These are phyloP conservation scores for Saturnia pavonia DNA, from an alignment of 2,888 invertebrate genomes.

Conservation along the genomic window DNA sequence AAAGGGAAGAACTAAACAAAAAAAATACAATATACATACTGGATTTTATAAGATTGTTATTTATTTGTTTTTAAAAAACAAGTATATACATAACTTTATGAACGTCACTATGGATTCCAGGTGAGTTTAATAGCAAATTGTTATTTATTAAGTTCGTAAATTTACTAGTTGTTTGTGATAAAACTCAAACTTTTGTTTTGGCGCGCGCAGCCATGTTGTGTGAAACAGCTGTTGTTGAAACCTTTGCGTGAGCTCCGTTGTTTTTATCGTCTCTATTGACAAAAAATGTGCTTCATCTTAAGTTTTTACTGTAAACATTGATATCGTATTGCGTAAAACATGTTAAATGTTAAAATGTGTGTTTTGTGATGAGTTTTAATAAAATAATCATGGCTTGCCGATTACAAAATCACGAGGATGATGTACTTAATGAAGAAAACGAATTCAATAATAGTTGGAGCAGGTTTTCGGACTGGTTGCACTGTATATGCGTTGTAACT, in stretches of 20 bases:
- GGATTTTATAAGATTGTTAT: neutral
- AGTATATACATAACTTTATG: neutral
- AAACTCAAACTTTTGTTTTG: conserved; percentile 58
- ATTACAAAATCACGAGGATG: conserved; percentile 62
- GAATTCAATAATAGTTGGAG: conserved; percentile 83
- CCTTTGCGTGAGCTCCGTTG: conserved; percentile 55
- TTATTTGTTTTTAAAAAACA: neutral
- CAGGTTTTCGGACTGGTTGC: conserved; percentile 95
- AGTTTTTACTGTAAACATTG: conserved; percentile 47
- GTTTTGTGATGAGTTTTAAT: conserved; percentile 47
- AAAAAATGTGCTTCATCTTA: conserved; percentile 47
- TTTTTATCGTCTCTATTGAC: conserved; percentile 54
- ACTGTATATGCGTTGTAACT: conserved; percentile 98
- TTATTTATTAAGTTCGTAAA: neutral
- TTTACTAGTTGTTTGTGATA: neutral
- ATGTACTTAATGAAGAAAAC: conserved; percentile 59
- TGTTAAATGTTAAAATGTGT: conserved; percentile 36
- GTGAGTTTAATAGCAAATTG: conserved; percentile 46
- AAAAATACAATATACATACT: neutral
- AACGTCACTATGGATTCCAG: conserved; percentile 48
- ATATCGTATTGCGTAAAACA: conserved; percentile 39
- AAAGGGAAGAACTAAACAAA: too few relatives aligned
- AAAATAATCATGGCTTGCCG: conserved; percentile 68
- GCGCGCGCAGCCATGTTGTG: conserved; percentile 77
- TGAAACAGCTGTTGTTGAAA: conserved; percentile 72